Evolutionary conservation across 2,797 vertebrate genomes (phyloP).

Genomic region (Rhinella marina): DNA sequence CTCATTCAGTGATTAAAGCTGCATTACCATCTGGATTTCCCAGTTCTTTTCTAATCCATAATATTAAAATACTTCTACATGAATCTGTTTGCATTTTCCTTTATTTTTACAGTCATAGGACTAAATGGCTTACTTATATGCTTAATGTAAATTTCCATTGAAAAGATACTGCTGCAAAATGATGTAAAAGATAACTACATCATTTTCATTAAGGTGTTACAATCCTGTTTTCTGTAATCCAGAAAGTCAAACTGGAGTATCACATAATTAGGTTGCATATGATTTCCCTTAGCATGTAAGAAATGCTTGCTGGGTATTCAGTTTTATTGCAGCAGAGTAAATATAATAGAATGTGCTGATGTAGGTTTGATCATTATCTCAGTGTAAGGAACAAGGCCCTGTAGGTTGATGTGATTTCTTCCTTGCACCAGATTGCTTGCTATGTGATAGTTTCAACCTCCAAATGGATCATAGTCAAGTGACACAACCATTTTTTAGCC

Average conservation of each 20-base stretch:
- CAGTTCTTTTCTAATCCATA: constrained; percentile 21
- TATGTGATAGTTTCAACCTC: not conserved
- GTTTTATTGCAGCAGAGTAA: not conserved
- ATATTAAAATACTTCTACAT: constrained; percentile 19
- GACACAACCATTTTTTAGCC: no score
- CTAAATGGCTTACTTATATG: constrained; percentile 23
- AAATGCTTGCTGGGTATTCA: not conserved
- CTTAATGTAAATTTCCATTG: not conserved
- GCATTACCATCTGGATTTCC: constrained; percentile 41
- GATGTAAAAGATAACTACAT: not conserved
- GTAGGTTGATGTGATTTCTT: not conserved
- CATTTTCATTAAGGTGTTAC: not conserved
- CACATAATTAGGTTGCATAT: not conserved
- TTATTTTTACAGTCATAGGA: not conserved
- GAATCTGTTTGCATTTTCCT: not conserved
- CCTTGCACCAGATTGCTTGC: not conserved
- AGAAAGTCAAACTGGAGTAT: not conserved
- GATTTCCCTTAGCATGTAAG: not conserved
- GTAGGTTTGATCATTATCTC: not conserved
- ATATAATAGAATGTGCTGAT: not conserved
- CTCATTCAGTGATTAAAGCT: constrained; percentile 42
- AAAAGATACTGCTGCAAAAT: not conserved
- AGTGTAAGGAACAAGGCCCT: not conserved
- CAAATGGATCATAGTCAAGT: no score
- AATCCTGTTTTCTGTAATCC: not conserved